Base-by-base conservation (phyloP, 2,888 invertebrate species). In the Rhamphomyia laevipes region DNA sequence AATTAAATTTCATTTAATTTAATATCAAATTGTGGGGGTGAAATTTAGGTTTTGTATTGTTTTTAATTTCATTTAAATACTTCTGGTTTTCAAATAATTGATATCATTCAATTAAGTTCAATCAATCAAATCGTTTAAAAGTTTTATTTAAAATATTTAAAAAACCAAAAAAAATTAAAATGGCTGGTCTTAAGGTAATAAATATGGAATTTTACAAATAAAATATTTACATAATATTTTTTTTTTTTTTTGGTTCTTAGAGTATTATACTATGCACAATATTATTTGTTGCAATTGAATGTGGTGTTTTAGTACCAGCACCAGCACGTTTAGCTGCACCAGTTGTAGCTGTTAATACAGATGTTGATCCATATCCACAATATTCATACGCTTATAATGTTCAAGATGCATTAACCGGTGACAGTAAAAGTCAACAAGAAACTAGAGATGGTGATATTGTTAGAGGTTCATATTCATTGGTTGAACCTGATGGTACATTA, bases 381-480 rank as follows among this genome's bases (percentile, higher is more conserved):
- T 82, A 82, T 61, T 77, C 78, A 27, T 82, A 77, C 65, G 79
- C 80, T 37, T 82, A 82, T 62, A 80, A 81, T 57, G 80, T 82
- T 53, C 78, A 81, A 61, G 82, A 82, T 63, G 74, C 77, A 45
- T 60, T 81, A 21, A 81, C 81, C 55, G 81, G 82, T 63, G 70
- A 77, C 64, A 74, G 69, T 56, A 75, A 75, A 60, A 73, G 72
- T 56, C 75, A 76, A 61, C 69, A 73, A 52, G 75, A 77, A 61
- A 62, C 72, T 40, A 73, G 81, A 13, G 76, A 75, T 44, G 81
- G 81, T 1, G 80, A 80, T 59, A 74, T 80, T 11, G 81, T 81
- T 16, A 79, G 61, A 54, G 64, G 64, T 51, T 62, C 61, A 43
- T 67, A 67, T 50, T 65, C 66, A 2, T 58, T 67, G 2, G 57